Evolutionary conservation across 2,888 invertebrate species (phyloP), one percentile per base, ranked within the genome.

Genomic region (Orthosia incerta): DNA sequence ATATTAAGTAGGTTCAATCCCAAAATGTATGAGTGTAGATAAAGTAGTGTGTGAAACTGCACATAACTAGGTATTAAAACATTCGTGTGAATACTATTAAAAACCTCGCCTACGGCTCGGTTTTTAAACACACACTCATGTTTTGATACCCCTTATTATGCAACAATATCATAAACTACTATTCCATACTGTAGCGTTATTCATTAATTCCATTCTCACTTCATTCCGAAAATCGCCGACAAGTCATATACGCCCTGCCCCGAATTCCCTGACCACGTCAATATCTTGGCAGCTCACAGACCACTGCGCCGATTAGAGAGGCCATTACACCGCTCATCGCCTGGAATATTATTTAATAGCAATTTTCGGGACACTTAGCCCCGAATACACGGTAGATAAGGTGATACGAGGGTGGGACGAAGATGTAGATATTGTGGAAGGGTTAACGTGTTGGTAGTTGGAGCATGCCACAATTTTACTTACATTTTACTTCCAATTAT

Each of bases 291-390:
- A 9, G 9, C 57, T 71, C 67, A 76, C 75, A 66, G 50, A 18
- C 81, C 71, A 80, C 77, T 80, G 60, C 26, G 51, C 61, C 71
- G 84, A 77, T 84, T 74, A 80, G 64, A 23, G 31, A 18, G 53
- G 46, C 74, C 74, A 68, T 85, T 78, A 83, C 77, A 46, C 66
- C 75, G 77, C 77, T 80, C 86, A 85, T 83, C 86, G 78, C 75
- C 74, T 59, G 87, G 84, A 84, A 89, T 91, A 90, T 90, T 89
- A 91, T 90, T 89, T 89, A 89, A 90, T 89, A 88, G 87, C 88
- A 87, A 90, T 92, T 90, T 89, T 86, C 83, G 86, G 77, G 87
- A 86, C 83, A 88, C 87, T 90, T 89, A 87, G 80, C 77, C 79
- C 81, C 80, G 86, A 89, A 89, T 86, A 87, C 77, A 68, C 74